Conservation (phyloP, 2,113 vertebrate genomes). For the Labrus mixtus region DNA sequence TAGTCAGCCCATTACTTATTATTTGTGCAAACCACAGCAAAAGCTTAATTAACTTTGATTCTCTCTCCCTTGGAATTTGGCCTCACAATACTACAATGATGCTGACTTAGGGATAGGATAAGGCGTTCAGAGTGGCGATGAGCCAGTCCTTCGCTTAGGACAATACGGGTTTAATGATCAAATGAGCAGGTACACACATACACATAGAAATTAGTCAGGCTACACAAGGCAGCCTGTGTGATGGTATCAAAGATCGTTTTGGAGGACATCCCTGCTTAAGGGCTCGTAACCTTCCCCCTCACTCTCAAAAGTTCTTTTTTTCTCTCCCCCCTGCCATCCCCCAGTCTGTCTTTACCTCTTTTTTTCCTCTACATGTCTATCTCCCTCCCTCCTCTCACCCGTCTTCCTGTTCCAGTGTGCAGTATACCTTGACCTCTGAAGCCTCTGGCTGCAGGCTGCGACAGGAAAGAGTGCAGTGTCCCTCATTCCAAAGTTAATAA, state of each 20-base stretch:
- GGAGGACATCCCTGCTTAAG: conserved; percentile 19
- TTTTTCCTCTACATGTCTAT: neutral
- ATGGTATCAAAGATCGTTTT: neutral
- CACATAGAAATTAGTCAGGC: neutral
- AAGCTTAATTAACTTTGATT: conserved; percentile 84
- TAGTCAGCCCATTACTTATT: conserved; percentile 75
- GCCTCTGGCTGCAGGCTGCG: conserved; percentile 58
- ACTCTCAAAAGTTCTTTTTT: conserved; percentile 35
- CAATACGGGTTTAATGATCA: conserved; percentile 44
- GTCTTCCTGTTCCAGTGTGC: conserved; percentile 21
- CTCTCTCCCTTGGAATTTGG: conserved; percentile 63
- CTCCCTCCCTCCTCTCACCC: conserved; percentile 1
- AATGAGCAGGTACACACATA: conserved; percentile 15
- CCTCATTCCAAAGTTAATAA: conserved; percentile 82
- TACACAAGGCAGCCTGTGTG: neutral
- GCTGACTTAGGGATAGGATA: conserved; percentile 62
- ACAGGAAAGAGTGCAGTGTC: conserved; percentile 65
- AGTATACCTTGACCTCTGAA: conserved; percentile 58
- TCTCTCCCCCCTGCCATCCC: conserved; percentile 13
- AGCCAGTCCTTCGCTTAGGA: conserved; percentile 53
- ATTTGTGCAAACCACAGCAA: conserved; percentile 82
- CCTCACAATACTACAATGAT: conserved; percentile 62
- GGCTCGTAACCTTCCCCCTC: conserved; percentile 35
- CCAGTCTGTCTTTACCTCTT: neutral
- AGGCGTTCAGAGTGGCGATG: conserved; percentile 36